Conservation (phyloP, 2,888 invertebrate species). For the Tenodera sinensis region DNA sequence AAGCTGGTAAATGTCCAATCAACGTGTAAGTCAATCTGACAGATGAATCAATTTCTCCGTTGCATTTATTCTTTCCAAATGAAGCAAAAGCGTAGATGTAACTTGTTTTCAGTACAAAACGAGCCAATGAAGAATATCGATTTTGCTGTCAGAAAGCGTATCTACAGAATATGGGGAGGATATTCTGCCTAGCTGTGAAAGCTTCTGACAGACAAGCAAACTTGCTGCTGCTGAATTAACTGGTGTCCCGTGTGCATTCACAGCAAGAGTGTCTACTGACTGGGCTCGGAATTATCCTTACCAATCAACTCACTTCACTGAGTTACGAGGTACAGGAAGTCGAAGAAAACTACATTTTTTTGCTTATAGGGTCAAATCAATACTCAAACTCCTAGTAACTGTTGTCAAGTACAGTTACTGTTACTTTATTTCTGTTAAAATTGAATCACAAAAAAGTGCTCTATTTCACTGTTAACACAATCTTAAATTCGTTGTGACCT, state of each 20-base stretch:
- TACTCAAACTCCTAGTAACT: no score
- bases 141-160: not conserved
- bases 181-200: not conserved
- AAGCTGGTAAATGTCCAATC: no score
- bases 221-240: not conserved
- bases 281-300: not conserved
- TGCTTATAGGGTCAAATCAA: not conserved
- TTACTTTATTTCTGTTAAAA: no score
- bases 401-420: no score
- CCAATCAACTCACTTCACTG: not conserved
- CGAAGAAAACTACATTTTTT: not conserved
- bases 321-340: not conserved
- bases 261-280: not conserved
- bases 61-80: not conserved
- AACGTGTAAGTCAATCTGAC: no score
- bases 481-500: no score
- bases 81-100: not conserved
- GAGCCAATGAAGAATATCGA: not conserved
- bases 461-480: no score
- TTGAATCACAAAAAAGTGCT: no score
- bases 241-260: not conserved
- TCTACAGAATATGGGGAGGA: not conserved
- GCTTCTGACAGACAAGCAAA: not conserved
- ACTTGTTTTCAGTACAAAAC: not conserved
- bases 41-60: not conserved